A percentile compares a stretch with the other conserved stretches of the same genome.
Evolutionary conservation across 2,888 invertebrate genomes (phyloP).

Genomic region (Drosophila mulleri): DNA sequence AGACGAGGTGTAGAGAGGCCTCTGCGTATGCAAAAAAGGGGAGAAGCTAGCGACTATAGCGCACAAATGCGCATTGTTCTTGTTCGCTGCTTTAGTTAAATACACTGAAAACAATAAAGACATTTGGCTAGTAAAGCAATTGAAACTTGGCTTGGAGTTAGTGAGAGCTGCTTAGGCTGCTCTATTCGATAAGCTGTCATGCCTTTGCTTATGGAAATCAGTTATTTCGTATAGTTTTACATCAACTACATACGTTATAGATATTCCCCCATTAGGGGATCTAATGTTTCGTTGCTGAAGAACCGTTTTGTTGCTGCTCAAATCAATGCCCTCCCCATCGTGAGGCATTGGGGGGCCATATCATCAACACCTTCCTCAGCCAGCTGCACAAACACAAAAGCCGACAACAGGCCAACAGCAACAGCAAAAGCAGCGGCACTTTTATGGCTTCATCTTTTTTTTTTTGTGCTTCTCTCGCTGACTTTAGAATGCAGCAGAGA

Average conservation of each 20-base stretch:
- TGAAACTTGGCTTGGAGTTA: not conserved
- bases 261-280: constrained; percentile 26
- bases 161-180: not conserved
- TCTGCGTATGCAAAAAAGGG: constrained; percentile 49
- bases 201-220: not conserved
- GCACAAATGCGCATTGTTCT: constrained; percentile 72
- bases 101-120: constrained; percentile 13
- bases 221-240: not conserved
- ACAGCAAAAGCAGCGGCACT: constrained; percentile 67
- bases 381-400: constrained; percentile 71
- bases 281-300: constrained; percentile 14
- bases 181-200: not conserved
- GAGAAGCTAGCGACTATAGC: constrained; percentile 52
- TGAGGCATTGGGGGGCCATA: constrained; percentile 44
- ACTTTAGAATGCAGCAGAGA: constrained; percentile 31
- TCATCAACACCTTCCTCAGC: constrained; percentile 73
- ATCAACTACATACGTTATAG: not conserved
- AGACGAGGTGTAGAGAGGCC: constrained; percentile 3
- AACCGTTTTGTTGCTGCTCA: constrained; percentile 33
- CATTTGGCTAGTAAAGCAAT: not conserved
- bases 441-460: constrained; percentile 71
- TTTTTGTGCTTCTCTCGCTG: constrained; percentile 12
- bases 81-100: constrained; percentile 24
- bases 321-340: constrained; percentile 69
- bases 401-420: constrained; percentile 31